Evolutionary conservation across 1,140 invertebrate genomes (phyloP).

Genomic region (Apis florea): DNA sequence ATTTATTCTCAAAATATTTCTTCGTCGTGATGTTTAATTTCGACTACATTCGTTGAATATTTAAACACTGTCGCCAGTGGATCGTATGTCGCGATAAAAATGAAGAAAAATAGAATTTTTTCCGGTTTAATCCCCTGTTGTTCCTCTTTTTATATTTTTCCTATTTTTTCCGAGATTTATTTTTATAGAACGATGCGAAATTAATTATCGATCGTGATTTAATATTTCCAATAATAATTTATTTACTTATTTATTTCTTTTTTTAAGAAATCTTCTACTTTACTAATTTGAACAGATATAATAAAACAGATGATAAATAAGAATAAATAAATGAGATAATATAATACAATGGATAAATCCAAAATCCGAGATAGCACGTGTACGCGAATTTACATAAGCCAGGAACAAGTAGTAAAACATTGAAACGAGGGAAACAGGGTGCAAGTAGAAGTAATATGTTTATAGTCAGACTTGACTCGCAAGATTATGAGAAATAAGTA

Average conservation of each 20-base stretch:
- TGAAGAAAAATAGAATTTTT: background rate
- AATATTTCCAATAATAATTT: no score
- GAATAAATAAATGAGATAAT: background rate
- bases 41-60: background rate
- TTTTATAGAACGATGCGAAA: no score
- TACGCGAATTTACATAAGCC: background rate
- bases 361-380: background rate
- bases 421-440: background rate
- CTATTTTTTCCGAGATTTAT: no score
- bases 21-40: background rate
- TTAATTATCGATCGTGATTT: no score
- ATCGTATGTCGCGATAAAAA: background rate
- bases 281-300: background rate
- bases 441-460: slow-evolving; percentile 1
- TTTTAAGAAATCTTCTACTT: no score
- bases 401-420: background rate
- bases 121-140: background rate
- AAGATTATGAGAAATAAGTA: background rate
- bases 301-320: background rate
- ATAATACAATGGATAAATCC: background rate
- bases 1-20: background rate
- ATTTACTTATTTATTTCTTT: no score
- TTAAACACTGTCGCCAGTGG: background rate
- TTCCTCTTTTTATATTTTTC: background rate
- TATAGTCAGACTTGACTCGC: background rate